Evolutionary conservation across 2,888 invertebrate genomes (phyloP), one percentile per base, ranked within the genome.

Genomic region (Philopedon plagiatum): DNA sequence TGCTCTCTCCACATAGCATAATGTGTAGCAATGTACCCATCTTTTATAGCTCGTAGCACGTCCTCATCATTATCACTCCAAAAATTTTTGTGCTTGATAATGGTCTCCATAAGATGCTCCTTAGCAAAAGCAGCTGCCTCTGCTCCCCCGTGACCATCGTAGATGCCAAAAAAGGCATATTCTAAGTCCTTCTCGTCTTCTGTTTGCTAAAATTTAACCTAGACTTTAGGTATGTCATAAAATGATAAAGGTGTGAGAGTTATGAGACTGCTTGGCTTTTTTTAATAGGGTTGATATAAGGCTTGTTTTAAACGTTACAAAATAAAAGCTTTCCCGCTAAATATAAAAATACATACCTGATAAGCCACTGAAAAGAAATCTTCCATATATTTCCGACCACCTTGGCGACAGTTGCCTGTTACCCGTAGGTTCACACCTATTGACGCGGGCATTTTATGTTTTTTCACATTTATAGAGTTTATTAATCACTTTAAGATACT

Each of bases 361-460:
- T 97, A 98, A 80, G 97, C 97, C 78, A 98, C 95, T 79, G 95
- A 94, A 88, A 98, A 96, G 88, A 95, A 95, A 88, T 99, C 99
- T 89, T 99, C 99, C 99, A 99, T 99, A 86, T 99, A 98, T 87
- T 97, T 96, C 84, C 99, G 91, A 81, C 97, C 97, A 84, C 99
- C 99, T 90, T 98, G 97, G 86, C 95, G 94, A 84, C 95, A 95
- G 86, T 97, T 96, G 80, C 96, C 97, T 79, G 97, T 95, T 77
- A 97, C 97, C 80, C 98, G 92, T 83, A 98, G 90, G 89, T 98
- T 97, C 78, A 97, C 94, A 82, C 95, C 95, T 84, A 95, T 94
- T 80, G 93, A 93, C 79, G 93, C 90, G 85, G 92, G 91, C 91
- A 92, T 92, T 74, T 76, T 81, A 26, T 57, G 67, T 67, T 49